A percentile compares a stretch with the other conserved stretches of the same genome.
phyloP scores from a whole-genome alignment of 2,797 vertebrate species.

The Cyprinodon diabolis region DNA sequence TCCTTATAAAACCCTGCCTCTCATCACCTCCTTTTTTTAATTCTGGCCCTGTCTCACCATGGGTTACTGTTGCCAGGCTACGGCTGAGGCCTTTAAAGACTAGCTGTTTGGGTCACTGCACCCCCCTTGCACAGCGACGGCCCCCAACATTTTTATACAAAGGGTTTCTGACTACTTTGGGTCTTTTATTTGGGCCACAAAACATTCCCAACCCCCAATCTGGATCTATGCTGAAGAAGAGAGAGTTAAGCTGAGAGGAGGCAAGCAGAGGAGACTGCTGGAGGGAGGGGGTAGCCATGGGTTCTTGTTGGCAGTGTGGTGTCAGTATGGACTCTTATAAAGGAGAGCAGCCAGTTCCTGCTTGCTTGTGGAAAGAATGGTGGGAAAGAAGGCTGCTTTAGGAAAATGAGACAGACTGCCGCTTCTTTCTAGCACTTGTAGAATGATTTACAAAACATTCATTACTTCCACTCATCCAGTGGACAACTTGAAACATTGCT shows the following conservation, averaged over 20 bases:
- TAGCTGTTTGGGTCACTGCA: slow-evolving; percentile 85
- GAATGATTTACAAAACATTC: slow-evolving; percentile 8
- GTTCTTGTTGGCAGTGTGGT: slow-evolving; percentile 81
- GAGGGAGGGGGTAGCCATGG: slow-evolving; percentile 61
- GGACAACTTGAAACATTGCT: slow-evolving; percentile 22
- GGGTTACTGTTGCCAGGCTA: slow-evolving; percentile 89
- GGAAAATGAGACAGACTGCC: slow-evolving; percentile 45
- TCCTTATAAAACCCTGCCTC: slow-evolving; percentile 78
- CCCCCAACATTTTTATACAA: slow-evolving; percentile 80
- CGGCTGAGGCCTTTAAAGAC: slow-evolving; percentile 84
- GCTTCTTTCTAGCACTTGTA: slow-evolving; percentile 26
- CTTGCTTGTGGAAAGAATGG: slow-evolving; percentile 48
- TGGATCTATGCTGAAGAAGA: slow-evolving; percentile 81
- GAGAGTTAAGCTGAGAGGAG: slow-evolving; percentile 67
- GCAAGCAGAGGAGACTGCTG: slow-evolving; percentile 70
- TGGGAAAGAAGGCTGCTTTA: slow-evolving; percentile 28
- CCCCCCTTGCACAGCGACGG: slow-evolving; percentile 45
- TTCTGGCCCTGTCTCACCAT: slow-evolving; percentile 75
- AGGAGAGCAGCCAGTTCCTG: slow-evolving; percentile 65
- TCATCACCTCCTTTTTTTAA: slow-evolving; percentile 61
- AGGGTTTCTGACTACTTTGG: slow-evolving; percentile 87
- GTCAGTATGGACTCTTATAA: slow-evolving; percentile 78
- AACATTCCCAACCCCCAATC: slow-evolving; percentile 84
- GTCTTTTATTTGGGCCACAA: slow-evolving; percentile 88
- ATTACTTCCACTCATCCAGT: slow-evolving; percentile 2